phyloP scores from a whole-genome alignment of 2,113 vertebrate species.

The Corythaixoides concolor region DNA sequence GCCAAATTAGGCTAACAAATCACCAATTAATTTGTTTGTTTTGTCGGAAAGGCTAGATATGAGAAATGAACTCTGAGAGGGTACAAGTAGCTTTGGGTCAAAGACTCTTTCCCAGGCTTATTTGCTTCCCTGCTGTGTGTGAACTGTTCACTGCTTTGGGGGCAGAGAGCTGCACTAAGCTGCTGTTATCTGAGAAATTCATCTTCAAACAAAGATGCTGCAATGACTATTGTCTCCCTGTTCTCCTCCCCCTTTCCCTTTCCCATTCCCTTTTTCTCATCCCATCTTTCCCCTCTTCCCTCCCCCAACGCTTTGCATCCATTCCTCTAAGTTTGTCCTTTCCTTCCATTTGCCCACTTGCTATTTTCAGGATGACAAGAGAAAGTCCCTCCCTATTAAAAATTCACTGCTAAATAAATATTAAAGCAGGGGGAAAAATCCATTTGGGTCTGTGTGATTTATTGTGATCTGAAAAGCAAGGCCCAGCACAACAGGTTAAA shows the following conservation, averaged over 20 bases:
- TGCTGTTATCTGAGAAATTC: conserved; percentile 12
- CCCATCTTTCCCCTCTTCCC: background rate
- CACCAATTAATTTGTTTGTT: background rate
- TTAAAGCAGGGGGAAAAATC: background rate
- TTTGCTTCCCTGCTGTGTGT: background rate
- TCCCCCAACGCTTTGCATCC: background rate
- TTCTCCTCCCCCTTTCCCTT: background rate
- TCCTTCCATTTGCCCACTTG: background rate
- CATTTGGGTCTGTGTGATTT: background rate
- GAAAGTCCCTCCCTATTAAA: conserved; percentile 26
- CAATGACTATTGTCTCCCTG: background rate
- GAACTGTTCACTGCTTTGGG: background rate
- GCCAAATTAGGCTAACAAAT: background rate
- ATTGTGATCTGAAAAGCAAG: background rate
- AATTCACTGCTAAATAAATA: conserved; percentile 43
- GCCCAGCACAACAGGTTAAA: background rate
- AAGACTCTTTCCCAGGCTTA: background rate
- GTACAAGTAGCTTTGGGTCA: background rate
- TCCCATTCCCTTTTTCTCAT: background rate
- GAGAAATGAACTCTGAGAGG: background rate
- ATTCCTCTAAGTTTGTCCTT: background rate
- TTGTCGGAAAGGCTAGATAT: background rate
- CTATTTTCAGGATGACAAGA: background rate
- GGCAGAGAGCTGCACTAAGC: background rate
- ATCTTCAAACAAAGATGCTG: background rate